Evolutionary conservation across 2,797 vertebrate species (phyloP).

Genomic region (Chaetophractus vellerosus): DNA sequence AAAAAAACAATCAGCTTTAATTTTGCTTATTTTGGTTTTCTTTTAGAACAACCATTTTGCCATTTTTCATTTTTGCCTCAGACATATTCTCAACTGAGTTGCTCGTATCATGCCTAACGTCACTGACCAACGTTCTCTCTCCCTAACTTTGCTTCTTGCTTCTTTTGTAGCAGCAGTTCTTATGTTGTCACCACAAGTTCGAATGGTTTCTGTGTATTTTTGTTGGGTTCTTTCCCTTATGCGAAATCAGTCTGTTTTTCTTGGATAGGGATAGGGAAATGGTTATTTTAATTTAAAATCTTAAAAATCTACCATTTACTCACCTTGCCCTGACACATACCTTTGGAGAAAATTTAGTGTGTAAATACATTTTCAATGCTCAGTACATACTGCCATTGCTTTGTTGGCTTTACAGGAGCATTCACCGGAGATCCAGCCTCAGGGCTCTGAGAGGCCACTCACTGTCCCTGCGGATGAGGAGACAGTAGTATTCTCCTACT

Average conservation of each 20-base stretch:
- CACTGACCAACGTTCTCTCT: neutral
- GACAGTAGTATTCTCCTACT: neutral
- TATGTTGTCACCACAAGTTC: slow-evolving; percentile 54
- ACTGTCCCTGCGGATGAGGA: neutral
- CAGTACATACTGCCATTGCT: neutral
- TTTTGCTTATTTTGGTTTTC: slow-evolving; percentile 44
- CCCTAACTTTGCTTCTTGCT: neutral
- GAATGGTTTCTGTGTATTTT: slow-evolving; percentile 39
- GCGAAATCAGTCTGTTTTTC: neutral
- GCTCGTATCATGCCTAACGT: slow-evolving; percentile 41
- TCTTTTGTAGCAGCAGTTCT: slow-evolving; percentile 22
- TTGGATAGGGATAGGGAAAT: neutral
- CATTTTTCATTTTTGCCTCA: slow-evolving; percentile 42
- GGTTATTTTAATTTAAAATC: slow-evolving; percentile 44
- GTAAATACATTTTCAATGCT: neutral
- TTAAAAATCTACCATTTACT: neutral
- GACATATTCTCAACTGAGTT: neutral
- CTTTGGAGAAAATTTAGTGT: neutral
- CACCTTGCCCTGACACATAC: neutral
- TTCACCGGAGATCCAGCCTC: neutral
- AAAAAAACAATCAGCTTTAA: slow-evolving; percentile 48
- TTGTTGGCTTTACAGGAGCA: neutral
- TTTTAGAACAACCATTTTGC: neutral
- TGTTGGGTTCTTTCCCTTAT: slow-evolving; percentile 40
- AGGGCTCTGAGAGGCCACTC: neutral